Evolutionary conservation across 2,888 invertebrate genomes (phyloP).

Genomic region (Alloscopus bannaensis): DNA sequence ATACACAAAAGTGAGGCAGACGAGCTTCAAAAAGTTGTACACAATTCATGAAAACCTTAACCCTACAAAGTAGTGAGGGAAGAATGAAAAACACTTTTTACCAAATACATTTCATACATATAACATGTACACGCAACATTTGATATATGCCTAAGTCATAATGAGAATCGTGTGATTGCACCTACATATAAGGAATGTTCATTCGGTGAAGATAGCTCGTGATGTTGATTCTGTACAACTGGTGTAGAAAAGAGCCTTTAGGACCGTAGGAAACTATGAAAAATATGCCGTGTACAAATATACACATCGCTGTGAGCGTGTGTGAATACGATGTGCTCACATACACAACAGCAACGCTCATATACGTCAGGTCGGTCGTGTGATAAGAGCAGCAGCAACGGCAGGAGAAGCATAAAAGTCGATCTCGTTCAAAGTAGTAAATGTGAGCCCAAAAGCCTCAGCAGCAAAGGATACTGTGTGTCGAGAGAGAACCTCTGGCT

Average conservation of each 20-base stretch:
- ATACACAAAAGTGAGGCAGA: too few relatives aligned
- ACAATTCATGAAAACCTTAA: too few relatives aligned
- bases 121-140: not conserved
- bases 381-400: constrained; percentile 7
- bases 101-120: not conserved
- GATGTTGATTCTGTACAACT: too few relatives aligned
- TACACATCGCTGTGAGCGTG: not conserved
- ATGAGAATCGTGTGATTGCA: too few relatives aligned
- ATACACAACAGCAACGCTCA: too few relatives aligned
- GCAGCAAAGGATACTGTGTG: constrained; percentile 13
- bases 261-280: constrained; percentile 19
- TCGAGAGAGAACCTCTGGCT: not conserved
- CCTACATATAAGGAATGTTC: not conserved
- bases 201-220: not conserved
- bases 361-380: not conserved
- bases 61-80: constrained; percentile 26
- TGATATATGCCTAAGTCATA: too few relatives aligned
- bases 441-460: constrained; percentile 7
- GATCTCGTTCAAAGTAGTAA: constrained; percentile 9
- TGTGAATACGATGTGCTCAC: not conserved
- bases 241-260: constrained; percentile 37
- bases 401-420: too few relatives aligned
- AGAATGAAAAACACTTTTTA: not conserved
- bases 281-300: not conserved
- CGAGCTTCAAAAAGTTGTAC: too few relatives aligned